Evolutionary conservation across 1,140 invertebrate genomes (phyloP).

Genomic region (Drosophila repleta): DNA sequence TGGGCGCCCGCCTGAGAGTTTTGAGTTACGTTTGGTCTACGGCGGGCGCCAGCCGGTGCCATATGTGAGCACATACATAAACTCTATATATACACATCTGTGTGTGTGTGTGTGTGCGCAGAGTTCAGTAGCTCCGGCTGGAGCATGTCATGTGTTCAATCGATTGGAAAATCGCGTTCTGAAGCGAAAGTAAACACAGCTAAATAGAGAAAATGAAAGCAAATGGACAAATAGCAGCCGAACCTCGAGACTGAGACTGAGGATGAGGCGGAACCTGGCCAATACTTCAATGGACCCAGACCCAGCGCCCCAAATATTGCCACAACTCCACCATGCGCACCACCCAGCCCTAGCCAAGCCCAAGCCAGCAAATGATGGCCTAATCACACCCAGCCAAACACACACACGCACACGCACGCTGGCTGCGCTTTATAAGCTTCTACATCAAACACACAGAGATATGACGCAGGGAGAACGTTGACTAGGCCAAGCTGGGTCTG

Average conservation of each 20-base stretch:
- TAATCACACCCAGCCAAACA: conserved; percentile 62
- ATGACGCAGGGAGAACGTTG: conserved; percentile 10
- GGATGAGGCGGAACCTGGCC: too few species aligned
- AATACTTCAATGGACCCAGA: conserved; percentile 32
- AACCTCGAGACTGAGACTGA: conserved; percentile 3
- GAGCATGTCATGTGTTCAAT: conserved; percentile 78
- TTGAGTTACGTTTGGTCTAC: conserved; percentile 48
- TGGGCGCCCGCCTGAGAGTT: conserved; percentile 43
- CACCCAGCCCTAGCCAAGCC: neutral
- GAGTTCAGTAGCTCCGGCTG: conserved; percentile 54
- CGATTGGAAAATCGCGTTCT: conserved; percentile 81
- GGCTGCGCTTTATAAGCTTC: conserved; percentile 45
- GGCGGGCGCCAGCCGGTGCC: conserved; percentile 30
- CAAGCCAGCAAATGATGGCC: conserved; percentile 40
- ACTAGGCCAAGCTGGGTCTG: neutral
- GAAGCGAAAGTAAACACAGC: conserved; percentile 80
- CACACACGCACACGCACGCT: conserved; percentile 16
- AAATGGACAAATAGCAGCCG: conserved; percentile 30
- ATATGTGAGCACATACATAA: conserved; percentile 43
- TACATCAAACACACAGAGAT: conserved; percentile 72
- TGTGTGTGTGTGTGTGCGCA: conserved; percentile 18
- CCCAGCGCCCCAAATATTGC: conserved; percentile 15
- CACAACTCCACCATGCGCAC: conserved; percentile 6
- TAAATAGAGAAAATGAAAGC: conserved; percentile 73
- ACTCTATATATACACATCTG: conserved; percentile 5